Conservation (phyloP, 2,113 vertebrate genomes). For the Indicator maculatus region DNA sequence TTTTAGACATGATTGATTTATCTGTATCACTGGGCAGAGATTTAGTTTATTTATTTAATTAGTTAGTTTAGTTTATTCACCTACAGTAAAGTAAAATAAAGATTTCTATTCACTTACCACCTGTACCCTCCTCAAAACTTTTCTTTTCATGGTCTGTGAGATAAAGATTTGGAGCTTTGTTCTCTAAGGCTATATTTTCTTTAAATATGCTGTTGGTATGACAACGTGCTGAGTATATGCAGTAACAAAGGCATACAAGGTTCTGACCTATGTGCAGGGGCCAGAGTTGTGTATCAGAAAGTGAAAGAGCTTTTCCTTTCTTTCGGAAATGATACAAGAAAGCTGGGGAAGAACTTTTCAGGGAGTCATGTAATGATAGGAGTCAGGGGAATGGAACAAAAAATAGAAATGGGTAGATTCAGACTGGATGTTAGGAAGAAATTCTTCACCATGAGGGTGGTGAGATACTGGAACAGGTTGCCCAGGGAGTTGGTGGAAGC, state of each 20-base stretch:
- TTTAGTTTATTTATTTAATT: not conserved
- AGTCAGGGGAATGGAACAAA: too few relatives aligned
- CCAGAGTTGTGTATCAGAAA: not conserved
- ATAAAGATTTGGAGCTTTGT: not conserved
- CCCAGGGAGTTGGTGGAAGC: too few relatives aligned
- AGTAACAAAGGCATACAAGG: fast-evolving
- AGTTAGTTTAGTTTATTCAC: not conserved
- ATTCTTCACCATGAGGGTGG: too few relatives aligned
- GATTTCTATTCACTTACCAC: not conserved
- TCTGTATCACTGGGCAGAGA: not conserved
- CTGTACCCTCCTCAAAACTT: not conserved
- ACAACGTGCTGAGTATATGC: not conserved
- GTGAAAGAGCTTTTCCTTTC: not conserved
- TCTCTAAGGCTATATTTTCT: not conserved
- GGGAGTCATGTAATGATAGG: too few relatives aligned
- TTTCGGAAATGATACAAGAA: not conserved
- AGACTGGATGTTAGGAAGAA: too few relatives aligned
- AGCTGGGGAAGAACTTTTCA: too few relatives aligned
- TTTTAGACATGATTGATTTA: not conserved
- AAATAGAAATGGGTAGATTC: too few relatives aligned
- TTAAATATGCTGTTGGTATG: not conserved
- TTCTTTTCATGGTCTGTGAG: not conserved
- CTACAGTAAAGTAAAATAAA: too few relatives aligned
- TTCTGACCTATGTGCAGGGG: not conserved
- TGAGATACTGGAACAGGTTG: too few relatives aligned